These are phyloP conservation scores for Pelecanus crispus DNA, from an alignment of 2,113 vertebrate species.

Conservation along the genomic window DNA sequence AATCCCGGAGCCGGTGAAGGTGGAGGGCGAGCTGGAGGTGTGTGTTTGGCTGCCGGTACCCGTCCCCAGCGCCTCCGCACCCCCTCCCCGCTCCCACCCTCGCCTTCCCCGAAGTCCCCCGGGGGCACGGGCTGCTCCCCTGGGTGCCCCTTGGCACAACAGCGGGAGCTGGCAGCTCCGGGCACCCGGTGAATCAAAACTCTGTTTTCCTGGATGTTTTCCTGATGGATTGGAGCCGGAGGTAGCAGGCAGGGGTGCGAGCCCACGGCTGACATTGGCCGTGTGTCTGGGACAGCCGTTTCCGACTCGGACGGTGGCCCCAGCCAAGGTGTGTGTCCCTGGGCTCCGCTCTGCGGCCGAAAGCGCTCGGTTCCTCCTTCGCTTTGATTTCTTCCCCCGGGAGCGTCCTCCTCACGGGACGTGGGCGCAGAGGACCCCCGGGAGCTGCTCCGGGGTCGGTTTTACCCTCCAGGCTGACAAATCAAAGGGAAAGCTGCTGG, in stretches of 20 bases:
- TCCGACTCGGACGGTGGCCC: not conserved
- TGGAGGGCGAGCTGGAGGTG: not conserved
- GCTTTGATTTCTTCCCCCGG: not conserved
- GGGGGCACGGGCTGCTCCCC: not conserved
- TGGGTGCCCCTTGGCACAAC: not conserved
- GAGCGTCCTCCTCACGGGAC: not conserved
- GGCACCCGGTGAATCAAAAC: not conserved
- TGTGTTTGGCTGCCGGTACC: not conserved
- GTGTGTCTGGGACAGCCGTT: not conserved
- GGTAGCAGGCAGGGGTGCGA: too few species aligned
- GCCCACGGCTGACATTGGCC: fast-evolving
- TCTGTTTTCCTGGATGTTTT: not conserved
- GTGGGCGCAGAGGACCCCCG: fast-evolving
- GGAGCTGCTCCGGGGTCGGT: not conserved
- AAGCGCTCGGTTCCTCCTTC: not conserved
- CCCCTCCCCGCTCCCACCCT: not conserved
- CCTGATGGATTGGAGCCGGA: not conserved
- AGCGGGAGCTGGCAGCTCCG: not conserved
- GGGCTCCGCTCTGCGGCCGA: not conserved
- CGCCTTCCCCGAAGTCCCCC: not conserved
- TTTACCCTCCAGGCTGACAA: not conserved
- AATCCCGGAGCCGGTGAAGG: not conserved
- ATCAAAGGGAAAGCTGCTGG: not conserved
- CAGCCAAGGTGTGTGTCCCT: not conserved
- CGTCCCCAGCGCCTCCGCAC: fast-evolving